phyloP scores from a whole-genome alignment of 1,140 invertebrate species.

The Drosophila aff. region DNA sequence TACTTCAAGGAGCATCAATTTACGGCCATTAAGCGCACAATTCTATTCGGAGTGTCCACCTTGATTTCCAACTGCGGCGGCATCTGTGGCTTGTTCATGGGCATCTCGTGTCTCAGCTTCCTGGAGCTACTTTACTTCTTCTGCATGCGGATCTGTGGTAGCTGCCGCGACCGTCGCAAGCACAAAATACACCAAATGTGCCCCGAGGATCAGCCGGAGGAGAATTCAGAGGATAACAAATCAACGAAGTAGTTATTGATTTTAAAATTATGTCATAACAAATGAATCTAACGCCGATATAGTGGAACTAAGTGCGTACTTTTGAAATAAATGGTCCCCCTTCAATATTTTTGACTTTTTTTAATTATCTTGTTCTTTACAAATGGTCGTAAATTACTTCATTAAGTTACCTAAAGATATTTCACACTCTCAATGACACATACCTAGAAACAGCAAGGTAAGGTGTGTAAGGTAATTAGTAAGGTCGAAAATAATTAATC shows the following conservation, averaged over 20 bases:
- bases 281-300: no score
- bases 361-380: not conserved
- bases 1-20: constrained; percentile 89
- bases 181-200: constrained; percentile 59
- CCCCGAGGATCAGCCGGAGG: constrained; percentile 29
- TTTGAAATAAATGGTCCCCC: constrained; percentile 4
- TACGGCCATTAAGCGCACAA: constrained; percentile 87
- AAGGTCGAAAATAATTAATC: constrained; percentile 11
- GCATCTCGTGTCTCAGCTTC: constrained; percentile 86
- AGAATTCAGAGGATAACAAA: constrained; percentile 17
- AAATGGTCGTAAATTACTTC: not conserved
- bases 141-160: constrained; percentile 79
- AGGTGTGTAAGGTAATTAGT: constrained; percentile 1
- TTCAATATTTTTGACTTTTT: not conserved
- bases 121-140: constrained; percentile 86
- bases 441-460: not conserved
- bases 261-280: not conserved
- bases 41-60: constrained; percentile 88
- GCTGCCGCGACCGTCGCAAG: constrained; percentile 65
- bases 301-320: not conserved
- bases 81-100: constrained; percentile 88
- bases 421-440: constrained; percentile 28
- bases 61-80: constrained; percentile 89
- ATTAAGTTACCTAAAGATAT: constrained; percentile 8
- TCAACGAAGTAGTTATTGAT: constrained; percentile 18